Percentiles rank a stretch among this genome's conserved stretches.
These are phyloP conservation scores for Cataglyphis albicans DNA, from an alignment of 2,888 invertebrate genomes.

Conservation along the genomic window DNA sequence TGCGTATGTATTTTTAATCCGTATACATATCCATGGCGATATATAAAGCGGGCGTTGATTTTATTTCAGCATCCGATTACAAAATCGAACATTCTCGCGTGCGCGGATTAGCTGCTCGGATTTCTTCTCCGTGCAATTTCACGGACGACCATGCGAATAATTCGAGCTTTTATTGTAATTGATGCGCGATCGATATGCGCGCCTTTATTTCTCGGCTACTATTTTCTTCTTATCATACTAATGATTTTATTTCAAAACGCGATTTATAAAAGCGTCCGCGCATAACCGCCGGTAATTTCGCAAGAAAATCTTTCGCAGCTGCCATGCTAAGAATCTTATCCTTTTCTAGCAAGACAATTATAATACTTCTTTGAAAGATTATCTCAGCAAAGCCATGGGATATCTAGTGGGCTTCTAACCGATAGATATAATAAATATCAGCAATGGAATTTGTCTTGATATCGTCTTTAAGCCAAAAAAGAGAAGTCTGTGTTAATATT, in stretches of 20 bases:
- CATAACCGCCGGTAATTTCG: background rate
- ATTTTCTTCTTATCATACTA: background rate
- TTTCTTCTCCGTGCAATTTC: constrained; percentile 36
- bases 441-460: background rate
- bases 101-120: constrained; percentile 16
- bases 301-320: background rate
- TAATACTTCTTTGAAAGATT: constrained; percentile 3
- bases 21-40: background rate
- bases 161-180: constrained; percentile 29
- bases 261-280: background rate
- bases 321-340: background rate
- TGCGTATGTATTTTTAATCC: constrained; percentile 1
- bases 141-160: constrained; percentile 21
- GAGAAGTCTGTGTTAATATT: background rate
- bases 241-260: constrained; percentile 15
- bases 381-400: background rate
- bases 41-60: constrained; percentile 1
- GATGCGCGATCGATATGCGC: constrained; percentile 15
- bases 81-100: constrained; percentile 15
- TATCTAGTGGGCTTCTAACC: background rate
- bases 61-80: constrained; percentile 23
- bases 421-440: background rate
- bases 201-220: background rate
- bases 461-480: constrained; percentile 58
- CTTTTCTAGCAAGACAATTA: background rate